phyloP scores from a whole-genome alignment of 2,113 vertebrate species.

The Alethe castanea region DNA sequence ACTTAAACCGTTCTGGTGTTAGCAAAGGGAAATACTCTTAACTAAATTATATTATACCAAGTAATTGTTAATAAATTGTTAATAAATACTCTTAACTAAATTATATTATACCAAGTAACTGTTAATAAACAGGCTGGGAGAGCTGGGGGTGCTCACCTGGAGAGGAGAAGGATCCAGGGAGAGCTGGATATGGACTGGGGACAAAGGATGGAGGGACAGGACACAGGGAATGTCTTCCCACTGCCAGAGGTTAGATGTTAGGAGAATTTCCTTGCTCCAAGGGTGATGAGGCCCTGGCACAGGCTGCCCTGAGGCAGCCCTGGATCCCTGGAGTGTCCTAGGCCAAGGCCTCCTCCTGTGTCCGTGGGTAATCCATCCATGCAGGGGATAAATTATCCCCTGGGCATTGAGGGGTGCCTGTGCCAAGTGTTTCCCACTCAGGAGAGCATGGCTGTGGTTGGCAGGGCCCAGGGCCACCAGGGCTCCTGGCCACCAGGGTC shows the following conservation, averaged over 20 bases:
- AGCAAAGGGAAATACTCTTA: background rate
- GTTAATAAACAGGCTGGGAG: background rate
- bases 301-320: background rate
- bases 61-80: background rate
- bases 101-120: background rate
- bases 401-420: background rate
- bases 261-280: background rate
- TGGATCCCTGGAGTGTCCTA: background rate
- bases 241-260: background rate
- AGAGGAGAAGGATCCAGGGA: background rate
- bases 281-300: background rate
- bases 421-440: background rate
- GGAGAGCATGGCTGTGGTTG: fast-evolving
- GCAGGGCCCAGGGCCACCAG: background rate
- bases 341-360: background rate
- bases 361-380: background rate
- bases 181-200: background rate
- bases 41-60: background rate
- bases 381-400: background rate
- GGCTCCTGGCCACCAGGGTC: background rate
- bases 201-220: background rate
- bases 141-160: background rate
- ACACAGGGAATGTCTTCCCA: background rate
- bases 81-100: background rate
- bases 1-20: background rate